A percentile compares a stretch with the other conserved stretches of the same genome.
Conservation (phyloP, 2,888 invertebrate species). For the Amblyteles armatorius region DNA sequence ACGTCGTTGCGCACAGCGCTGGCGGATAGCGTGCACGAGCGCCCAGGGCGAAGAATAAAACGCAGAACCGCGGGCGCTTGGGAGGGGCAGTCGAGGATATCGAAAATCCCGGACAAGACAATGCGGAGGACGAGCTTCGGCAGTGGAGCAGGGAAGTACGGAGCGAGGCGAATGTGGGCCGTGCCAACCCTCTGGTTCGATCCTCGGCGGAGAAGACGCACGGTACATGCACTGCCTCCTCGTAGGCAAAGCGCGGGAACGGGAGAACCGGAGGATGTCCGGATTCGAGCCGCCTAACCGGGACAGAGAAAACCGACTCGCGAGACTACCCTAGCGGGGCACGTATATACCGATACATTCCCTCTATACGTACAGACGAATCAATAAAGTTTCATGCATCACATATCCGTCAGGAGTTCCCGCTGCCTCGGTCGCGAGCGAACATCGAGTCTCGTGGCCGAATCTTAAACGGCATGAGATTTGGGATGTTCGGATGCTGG, state of each 20-base stretch:
- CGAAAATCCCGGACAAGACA: slow-evolving; percentile 55
- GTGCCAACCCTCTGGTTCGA: slow-evolving; percentile 47
- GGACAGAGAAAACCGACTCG: not conserved
- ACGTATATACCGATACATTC: not conserved
- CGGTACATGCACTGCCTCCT: slow-evolving; percentile 29
- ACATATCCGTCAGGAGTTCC: slow-evolving; percentile 38
- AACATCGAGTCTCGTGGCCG: slow-evolving; percentile 19
- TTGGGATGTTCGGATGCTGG: not conserved
- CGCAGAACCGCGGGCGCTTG: not conserved
- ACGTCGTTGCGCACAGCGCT: not conserved
- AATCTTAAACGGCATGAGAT: not conserved
- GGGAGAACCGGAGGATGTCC: not conserved
- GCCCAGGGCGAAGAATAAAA: slow-evolving; percentile 31
- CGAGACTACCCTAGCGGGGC: not conserved
- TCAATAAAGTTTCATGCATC: slow-evolving; percentile 51
- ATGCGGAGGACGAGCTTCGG: slow-evolving; percentile 44
- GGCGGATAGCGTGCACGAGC: not conserved
- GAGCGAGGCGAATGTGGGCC: slow-evolving; percentile 61
- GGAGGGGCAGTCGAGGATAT: not conserved
- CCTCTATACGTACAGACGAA: slow-evolving; percentile 15
- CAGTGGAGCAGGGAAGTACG: slow-evolving; percentile 21
- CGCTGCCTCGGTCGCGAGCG: slow-evolving; percentile 24
- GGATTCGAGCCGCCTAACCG: not conserved
- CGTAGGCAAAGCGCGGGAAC: slow-evolving; percentile 25
- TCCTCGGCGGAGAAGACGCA: slow-evolving; percentile 36